Evolutionary conservation across 2,797 vertebrate species (phyloP).

Genomic region (Dendrocincla tyrannina): DNA sequence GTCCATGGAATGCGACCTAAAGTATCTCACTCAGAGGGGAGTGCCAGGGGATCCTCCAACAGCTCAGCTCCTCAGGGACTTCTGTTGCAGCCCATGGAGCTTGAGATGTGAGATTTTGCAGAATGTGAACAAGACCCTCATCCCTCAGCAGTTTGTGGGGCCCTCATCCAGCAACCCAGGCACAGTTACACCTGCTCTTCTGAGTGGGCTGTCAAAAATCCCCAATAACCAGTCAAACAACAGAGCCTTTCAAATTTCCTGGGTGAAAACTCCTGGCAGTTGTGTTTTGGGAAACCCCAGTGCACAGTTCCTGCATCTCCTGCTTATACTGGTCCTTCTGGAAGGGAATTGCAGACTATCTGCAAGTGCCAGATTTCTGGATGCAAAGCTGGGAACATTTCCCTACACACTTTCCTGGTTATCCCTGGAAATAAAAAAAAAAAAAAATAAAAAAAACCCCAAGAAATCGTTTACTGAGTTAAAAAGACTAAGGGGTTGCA

Average conservation of each 20-base stretch:
- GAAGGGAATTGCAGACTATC: neutral
- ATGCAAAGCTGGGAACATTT: neutral
- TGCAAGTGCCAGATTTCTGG: neutral
- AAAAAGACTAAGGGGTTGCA: neutral
- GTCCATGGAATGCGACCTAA: neutral
- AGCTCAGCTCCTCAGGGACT: neutral
- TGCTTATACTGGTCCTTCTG: neutral
- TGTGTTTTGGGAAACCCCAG: neutral
- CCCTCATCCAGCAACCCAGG: neutral
- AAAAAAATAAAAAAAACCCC: too few relatives aligned
- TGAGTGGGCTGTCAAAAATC: neutral
- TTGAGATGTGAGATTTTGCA: neutral
- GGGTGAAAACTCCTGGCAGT: neutral
- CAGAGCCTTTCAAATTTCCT: neutral
- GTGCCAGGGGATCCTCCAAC: neutral
- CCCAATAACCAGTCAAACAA: neutral
- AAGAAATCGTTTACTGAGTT: neutral
- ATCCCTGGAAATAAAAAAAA: neutral
- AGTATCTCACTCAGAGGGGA: neutral
- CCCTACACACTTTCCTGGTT: fast-evolving
- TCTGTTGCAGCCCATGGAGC: fast-evolving
- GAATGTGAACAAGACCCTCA: neutral
- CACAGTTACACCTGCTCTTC: neutral
- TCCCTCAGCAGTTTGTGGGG: neutral
- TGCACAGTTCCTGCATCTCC: neutral